A percentile compares a stretch with the other conserved stretches of the same genome.
Conservation (phyloP, 2,113 vertebrate genomes). For the Misgurnus mizolepis region DNA sequence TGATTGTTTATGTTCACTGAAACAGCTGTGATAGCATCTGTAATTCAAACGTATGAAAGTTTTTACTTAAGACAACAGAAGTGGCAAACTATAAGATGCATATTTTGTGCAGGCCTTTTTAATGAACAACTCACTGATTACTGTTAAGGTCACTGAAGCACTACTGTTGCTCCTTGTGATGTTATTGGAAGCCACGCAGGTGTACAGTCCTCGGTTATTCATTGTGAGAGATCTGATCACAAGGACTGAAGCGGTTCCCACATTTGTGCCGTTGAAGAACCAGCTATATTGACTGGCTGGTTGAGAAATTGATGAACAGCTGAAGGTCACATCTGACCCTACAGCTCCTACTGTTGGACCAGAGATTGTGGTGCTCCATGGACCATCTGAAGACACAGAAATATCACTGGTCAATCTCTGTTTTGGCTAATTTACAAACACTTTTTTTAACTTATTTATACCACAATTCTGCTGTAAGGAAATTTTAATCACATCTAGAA, state of each 20-base stretch:
- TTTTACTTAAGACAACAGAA: no score
- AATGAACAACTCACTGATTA: conserved; percentile 60
- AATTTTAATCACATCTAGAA: background rate
- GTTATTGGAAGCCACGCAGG: conserved; percentile 65
- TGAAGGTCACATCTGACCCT: conserved; percentile 42
- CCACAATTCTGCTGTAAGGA: background rate
- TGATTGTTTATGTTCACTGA: background rate
- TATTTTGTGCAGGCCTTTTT: no score
- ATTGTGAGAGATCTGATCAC: conserved; percentile 35
- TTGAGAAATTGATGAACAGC: conserved; percentile 61
- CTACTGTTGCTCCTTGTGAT: conserved; percentile 59
- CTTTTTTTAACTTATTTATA: background rate
- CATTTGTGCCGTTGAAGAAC: conserved; percentile 56
- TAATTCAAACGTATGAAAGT: background rate
- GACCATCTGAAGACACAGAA: conserved; percentile 46
- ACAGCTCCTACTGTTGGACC: conserved; percentile 54
- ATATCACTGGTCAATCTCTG: background rate
- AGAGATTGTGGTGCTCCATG: conserved; percentile 20
- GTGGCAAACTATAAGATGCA: no score
- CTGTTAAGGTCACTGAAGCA: conserved; percentile 51
- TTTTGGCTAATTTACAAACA: background rate
- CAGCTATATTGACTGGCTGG: conserved; percentile 62
- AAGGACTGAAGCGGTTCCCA: conserved; percentile 50
- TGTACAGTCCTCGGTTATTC: conserved; percentile 65
- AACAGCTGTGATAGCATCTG: background rate